phyloP scores from a whole-genome alignment of 1,140 invertebrate species.

The Diorhabda elongata region DNA sequence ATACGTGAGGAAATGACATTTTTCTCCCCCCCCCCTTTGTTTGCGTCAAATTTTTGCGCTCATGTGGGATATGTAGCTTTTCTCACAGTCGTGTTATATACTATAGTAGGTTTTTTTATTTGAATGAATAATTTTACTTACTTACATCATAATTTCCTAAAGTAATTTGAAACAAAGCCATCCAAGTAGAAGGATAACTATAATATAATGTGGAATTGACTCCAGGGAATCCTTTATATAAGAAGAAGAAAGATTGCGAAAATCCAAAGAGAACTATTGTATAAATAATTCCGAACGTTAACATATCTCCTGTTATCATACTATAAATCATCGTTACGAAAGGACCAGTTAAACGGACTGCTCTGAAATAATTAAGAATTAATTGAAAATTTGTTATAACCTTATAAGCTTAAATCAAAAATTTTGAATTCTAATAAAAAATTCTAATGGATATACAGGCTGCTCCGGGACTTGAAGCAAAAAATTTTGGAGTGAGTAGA shows the following conservation, averaged over 20 bases:
- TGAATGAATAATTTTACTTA: slow-evolving; percentile 19
- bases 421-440: too few relatives aligned
- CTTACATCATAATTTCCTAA: slow-evolving; percentile 95
- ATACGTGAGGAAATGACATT: too few relatives aligned
- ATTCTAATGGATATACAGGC: too few relatives aligned
- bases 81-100: too few relatives aligned
- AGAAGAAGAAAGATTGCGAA: slow-evolving; percentile 94
- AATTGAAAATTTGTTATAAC: neutral
- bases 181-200: slow-evolving; percentile 89
- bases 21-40: too few relatives aligned
- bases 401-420: too few relatives aligned
- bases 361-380: slow-evolving; percentile 55
- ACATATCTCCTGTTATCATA: slow-evolving; percentile 97
- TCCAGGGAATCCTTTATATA: slow-evolving; percentile 88
- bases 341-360: slow-evolving; percentile 87
- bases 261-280: slow-evolving; percentile 90
- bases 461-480: too few relatives aligned
- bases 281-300: slow-evolving; percentile 96
- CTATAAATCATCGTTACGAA: slow-evolving; percentile 99
- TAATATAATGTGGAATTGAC: slow-evolving; percentile 74
- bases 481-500: too few relatives aligned
- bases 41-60: too few relatives aligned
- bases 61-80: too few relatives aligned
- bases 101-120: too few relatives aligned
- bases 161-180: slow-evolving; percentile 97